Evolutionary conservation across 1,140 invertebrate species (phyloP).

Genomic region (Neelides sp.): DNA sequence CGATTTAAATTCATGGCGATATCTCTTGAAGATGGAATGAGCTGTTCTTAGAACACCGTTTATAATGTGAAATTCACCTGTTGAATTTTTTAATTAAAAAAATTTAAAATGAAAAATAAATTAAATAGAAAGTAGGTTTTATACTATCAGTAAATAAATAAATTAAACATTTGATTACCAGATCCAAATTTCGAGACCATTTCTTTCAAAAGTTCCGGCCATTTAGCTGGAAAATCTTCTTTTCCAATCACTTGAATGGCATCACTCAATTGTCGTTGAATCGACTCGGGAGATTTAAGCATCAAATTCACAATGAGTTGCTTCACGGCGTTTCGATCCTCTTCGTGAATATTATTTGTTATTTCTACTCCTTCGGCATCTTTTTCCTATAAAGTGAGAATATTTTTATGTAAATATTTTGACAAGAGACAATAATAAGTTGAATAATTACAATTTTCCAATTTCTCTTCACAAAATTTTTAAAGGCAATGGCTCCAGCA

Average conservation of each 20-base stretch:
- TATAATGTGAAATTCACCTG: slow-evolving; percentile 84
- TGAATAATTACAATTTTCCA: slow-evolving; percentile 66
- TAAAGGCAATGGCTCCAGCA: slow-evolving; percentile 82
- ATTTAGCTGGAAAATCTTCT: slow-evolving; percentile 86
- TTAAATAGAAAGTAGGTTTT: background rate
- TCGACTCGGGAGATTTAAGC: slow-evolving; percentile 73
- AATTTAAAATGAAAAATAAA: slow-evolving; percentile 31
- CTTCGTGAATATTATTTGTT: slow-evolving; percentile 68
- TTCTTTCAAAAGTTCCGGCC: slow-evolving; percentile 75
- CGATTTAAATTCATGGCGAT: slow-evolving; percentile 90
- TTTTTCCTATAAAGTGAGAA: slow-evolving; percentile 49
- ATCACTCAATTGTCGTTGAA: slow-evolving; percentile 91
- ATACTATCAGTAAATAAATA: background rate
- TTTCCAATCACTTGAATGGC: slow-evolving; percentile 88
- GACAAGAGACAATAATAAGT: slow-evolving; percentile 7
- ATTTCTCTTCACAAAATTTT: slow-evolving; percentile 91
- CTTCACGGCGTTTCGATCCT: slow-evolving; percentile 69
- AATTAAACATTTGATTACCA: slow-evolving; percentile 36
- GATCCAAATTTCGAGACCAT: slow-evolving; percentile 85
- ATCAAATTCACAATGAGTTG: slow-evolving; percentile 78
- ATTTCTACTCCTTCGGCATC: no score
- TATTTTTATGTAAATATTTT: slow-evolving; percentile 6
- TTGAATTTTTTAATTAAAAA: slow-evolving; percentile 22
- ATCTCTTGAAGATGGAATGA: slow-evolving; percentile 90
- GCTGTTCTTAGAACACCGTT: slow-evolving; percentile 89